These are phyloP conservation scores for Pelodytes ibericus DNA, from an alignment of 2,797 vertebrate genomes.

Conservation along the genomic window DNA sequence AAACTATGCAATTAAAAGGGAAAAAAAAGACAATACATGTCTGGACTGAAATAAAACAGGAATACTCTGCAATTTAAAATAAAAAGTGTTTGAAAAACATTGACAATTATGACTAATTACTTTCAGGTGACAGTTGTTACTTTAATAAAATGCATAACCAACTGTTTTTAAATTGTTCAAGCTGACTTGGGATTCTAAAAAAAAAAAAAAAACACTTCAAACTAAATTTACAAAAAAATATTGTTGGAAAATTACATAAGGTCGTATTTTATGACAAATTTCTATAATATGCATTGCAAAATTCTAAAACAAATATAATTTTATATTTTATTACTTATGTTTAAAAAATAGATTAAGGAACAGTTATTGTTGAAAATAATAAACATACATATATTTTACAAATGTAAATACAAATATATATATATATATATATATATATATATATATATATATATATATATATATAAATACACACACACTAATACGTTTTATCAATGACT, in stretches of 20 bases:
- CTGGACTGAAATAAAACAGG: conserved; percentile 34
- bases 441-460: neutral
- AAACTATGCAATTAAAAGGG: neutral
- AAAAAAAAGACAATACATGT: conserved; percentile 18
- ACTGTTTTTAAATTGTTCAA: conserved; percentile 37
- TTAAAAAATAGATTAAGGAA: too few relatives aligned
- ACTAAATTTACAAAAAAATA: conserved; percentile 3
- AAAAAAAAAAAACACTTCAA: conserved; percentile 6
- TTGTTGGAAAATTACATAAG: neutral
- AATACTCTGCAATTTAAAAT: conserved; percentile 26
- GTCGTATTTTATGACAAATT: conserved; percentile 14
- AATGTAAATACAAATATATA: neutral
- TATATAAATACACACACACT: conserved; percentile 9
- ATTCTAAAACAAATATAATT: conserved; percentile 1
- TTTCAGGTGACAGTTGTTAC: conserved; percentile 41
- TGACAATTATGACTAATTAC: conserved; percentile 49
- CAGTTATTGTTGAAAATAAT: neutral
- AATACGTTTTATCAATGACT: neutral
- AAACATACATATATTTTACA: neutral
- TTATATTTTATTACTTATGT: neutral
- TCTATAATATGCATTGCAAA: neutral
- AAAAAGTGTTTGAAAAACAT: conserved; percentile 41
- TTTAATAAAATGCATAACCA: conserved; percentile 38
- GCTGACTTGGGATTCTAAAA: conserved; percentile 4
- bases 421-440: neutral